Conservation (phyloP, 2,888 invertebrate species). For the Aphodius granarius region DNA sequence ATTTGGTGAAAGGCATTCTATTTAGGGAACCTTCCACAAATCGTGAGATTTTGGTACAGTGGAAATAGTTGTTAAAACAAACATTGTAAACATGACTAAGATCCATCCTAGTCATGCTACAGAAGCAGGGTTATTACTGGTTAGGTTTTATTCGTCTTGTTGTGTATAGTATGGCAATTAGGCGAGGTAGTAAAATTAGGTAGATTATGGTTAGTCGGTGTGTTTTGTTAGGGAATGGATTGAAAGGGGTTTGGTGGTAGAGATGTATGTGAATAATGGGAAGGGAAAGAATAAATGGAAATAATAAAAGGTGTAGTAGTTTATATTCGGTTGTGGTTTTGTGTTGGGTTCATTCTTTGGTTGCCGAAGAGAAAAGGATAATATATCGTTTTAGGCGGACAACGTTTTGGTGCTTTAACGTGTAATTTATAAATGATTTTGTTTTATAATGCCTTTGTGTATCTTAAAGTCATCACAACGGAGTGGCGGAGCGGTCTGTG, state of each 20-base stretch:
- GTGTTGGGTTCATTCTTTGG: slow-evolving; percentile 13
- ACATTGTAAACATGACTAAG: too few species aligned
- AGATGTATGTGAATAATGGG: too few species aligned
- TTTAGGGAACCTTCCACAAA: too few species aligned
- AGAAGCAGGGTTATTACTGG: too few species aligned
- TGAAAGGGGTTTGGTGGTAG: neutral
- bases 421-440: slow-evolving; percentile 56
- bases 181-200: neutral
- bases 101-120: too few species aligned
- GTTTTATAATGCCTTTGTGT: slow-evolving; percentile 54
- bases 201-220: slow-evolving; percentile 29
- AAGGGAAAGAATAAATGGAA: slow-evolving; percentile 19
- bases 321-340: slow-evolving; percentile 29
- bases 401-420: slow-evolving; percentile 55
- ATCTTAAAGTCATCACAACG: slow-evolving; percentile 51
- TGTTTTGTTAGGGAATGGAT: slow-evolving; percentile 33
- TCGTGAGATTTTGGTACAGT: too few species aligned
- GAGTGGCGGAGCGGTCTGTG: slow-evolving; percentile 20
- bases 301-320: slow-evolving; percentile 34
- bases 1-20: too few species aligned
- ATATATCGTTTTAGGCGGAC: slow-evolving; percentile 54
- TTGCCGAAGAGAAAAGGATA: slow-evolving; percentile 47
- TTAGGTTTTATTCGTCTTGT: too few species aligned
- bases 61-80: too few species aligned
- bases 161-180: too few species aligned